Evolutionary conservation across 2,113 vertebrate genomes (phyloP), one percentile per base, ranked within the genome.

Genomic region (Gadus macrocephalus): DNA sequence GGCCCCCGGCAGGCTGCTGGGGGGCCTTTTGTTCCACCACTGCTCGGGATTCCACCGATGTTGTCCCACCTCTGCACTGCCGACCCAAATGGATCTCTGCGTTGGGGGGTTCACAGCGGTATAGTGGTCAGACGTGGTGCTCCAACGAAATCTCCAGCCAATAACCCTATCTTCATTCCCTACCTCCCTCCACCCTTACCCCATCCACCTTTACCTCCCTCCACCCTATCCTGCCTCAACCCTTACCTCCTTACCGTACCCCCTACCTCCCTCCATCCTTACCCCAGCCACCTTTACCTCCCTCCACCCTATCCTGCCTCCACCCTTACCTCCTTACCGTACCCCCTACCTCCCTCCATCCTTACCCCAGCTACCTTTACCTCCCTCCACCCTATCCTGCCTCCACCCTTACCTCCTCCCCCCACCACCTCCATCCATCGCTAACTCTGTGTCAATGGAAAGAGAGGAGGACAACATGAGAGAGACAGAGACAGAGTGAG

Each of bases 11-110:
- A 55, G 73, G 62, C 64, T 25, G 67, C 65, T 27, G 60, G 66
- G 66, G 67, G 71, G 53, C 67, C 71, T 87, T 31, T 4, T 84
- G 82, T 89, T 73, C 73, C 73, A 73, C 28, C 77, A 53, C 78
- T 77, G 70, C 77, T 88, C 81, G 77, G 62, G 73, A 88, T 86
- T 90, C 83, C 73, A 60, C 9, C 53, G 55, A 72, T 64, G 83
- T 79, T 49, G 59, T 76, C 71, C 66, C 72, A 62, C 72, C 70
- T 77, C 56, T 74, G 80, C 56, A 31, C 31, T 1, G 31, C 71
- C 81, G 49, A 4, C 72, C 69, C 70, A 62, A 73, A 76, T 70
- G 68, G 28, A 62, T 67, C 60, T 65, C 62, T 56, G 63, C 61
- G 61, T 66, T 38, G 15, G 16, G 15, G 16, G 22, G 53, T 79